Percentiles rank a stretch among this genome's conserved stretches.
These are phyloP conservation scores for Solenopsis invicta DNA, from an alignment of 1,140 invertebrate species.

Conservation along the genomic window DNA sequence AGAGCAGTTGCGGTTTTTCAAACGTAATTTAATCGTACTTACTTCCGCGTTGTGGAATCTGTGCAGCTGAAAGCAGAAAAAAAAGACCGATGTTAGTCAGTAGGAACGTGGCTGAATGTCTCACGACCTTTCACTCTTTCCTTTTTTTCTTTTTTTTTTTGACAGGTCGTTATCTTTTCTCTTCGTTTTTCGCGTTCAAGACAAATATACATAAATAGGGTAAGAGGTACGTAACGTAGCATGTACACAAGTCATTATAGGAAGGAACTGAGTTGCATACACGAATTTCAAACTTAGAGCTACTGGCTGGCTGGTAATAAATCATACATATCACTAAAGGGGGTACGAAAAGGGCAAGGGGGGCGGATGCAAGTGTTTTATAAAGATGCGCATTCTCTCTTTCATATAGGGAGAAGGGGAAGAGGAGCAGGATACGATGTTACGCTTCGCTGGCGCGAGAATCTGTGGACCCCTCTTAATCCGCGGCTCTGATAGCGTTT, in stretches of 20 bases:
- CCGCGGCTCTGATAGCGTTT: too few species aligned
- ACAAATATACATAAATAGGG: conserved; percentile 84
- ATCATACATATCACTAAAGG: conserved; percentile 74
- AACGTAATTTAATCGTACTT: conserved; percentile 87
- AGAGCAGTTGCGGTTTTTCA: conserved; percentile 47
- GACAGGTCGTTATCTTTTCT: conserved; percentile 40
- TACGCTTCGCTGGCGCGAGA: not conserved
- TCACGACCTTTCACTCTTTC: conserved; percentile 57
- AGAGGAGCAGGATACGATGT: conserved; percentile 17
- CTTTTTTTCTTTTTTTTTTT: not conserved
- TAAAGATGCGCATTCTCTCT: conserved; percentile 70
- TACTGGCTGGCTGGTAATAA: conserved; percentile 75
- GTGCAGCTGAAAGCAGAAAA: conserved; percentile 93
- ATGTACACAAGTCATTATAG: conserved; percentile 84
- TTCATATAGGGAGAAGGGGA: conserved; percentile 14
- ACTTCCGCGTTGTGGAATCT: conserved; percentile 95
- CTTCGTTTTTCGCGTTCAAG: conserved; percentile 32
- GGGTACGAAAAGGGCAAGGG: conserved; percentile 69
- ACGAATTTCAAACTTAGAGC: conserved; percentile 81
- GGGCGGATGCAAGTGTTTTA: conserved; percentile 69
- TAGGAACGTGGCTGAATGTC: conserved; percentile 36
- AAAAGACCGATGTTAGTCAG: conserved; percentile 81
- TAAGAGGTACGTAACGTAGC: conserved; percentile 76
- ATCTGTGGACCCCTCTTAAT: conserved; percentile 21
- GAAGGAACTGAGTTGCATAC: conserved; percentile 85